Conservation (phyloP, 2,113 vertebrate species). For the Spizaetus ornatus region DNA sequence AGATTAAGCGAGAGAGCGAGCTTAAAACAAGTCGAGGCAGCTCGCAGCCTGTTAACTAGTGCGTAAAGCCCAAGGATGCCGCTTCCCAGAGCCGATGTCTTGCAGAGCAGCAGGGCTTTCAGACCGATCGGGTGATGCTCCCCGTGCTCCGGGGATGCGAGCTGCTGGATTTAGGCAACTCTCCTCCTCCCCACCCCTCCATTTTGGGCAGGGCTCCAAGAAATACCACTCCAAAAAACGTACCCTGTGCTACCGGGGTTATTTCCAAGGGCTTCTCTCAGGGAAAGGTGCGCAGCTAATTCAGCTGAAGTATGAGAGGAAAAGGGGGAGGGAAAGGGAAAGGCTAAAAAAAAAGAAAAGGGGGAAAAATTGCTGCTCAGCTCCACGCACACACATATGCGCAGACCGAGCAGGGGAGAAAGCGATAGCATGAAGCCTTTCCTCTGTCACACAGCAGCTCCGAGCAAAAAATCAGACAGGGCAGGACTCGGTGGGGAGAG, state of each 20-base stretch:
- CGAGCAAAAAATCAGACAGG: background rate
- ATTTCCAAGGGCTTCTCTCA: background rate
- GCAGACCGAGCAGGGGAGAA: background rate
- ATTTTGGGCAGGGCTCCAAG: background rate
- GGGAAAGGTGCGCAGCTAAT: background rate
- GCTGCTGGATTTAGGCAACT: conserved; percentile 25
- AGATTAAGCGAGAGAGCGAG: conserved; percentile 64
- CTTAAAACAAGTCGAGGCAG: conserved; percentile 61
- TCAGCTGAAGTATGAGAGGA: background rate
- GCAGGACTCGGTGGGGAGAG: background rate
- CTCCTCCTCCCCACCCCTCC: conserved; percentile 14
- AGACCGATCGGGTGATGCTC: background rate
- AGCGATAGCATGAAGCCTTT: background rate
- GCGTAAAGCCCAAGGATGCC: conserved; percentile 36
- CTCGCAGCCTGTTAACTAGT: conserved; percentile 59
- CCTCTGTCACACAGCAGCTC: background rate
- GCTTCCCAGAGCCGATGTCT: conserved; percentile 33
- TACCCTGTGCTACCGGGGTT: background rate
- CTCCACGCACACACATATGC: background rate
- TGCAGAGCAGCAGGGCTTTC: conserved; percentile 11
- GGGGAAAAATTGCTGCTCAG: background rate
- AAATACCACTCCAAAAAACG: background rate
- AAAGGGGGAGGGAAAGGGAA: background rate
- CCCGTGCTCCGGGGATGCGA: background rate
- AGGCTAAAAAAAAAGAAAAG: background rate